phyloP scores from a whole-genome alignment of 1,140 invertebrate genomes.

The Drosophila varians region DNA sequence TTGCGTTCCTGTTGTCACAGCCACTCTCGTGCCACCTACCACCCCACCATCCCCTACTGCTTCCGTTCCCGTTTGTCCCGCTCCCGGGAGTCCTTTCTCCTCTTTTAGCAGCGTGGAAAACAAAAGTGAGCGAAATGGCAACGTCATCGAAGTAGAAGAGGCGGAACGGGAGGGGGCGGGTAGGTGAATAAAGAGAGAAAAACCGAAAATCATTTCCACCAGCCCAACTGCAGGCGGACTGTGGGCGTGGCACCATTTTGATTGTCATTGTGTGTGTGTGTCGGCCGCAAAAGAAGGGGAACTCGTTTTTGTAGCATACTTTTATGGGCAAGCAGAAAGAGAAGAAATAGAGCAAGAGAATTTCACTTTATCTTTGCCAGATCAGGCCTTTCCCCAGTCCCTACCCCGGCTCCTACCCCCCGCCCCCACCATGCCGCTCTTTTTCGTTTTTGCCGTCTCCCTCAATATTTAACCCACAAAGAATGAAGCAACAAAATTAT shows the following conservation, averaged over 20 bases:
- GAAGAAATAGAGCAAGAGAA: conserved; percentile 29
- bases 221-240: conserved; percentile 43
- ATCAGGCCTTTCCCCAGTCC: conserved; percentile 14
- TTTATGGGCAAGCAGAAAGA: conserved; percentile 57
- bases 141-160: conserved; percentile 56
- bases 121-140: conserved; percentile 72
- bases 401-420: no score
- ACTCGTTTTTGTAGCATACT: conserved; percentile 66
- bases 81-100: neutral
- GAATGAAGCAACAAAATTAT: conserved; percentile 78
- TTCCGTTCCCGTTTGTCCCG: neutral
- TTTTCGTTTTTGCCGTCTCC: conserved; percentile 8
- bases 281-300: neutral
- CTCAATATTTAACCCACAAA: conserved; percentile 72
- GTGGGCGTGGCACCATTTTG: conserved; percentile 15
- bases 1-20: conserved; percentile 67
- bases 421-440: neutral
- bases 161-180: neutral
- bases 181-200: conserved; percentile 38
- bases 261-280: conserved; percentile 36
- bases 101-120: conserved; percentile 26
- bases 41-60: neutral
- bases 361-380: conserved; percentile 36
- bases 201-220: conserved; percentile 75
- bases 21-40: neutral